phyloP scores from a whole-genome alignment of 2,797 vertebrate species.

The Pogonophryne albipinna region DNA sequence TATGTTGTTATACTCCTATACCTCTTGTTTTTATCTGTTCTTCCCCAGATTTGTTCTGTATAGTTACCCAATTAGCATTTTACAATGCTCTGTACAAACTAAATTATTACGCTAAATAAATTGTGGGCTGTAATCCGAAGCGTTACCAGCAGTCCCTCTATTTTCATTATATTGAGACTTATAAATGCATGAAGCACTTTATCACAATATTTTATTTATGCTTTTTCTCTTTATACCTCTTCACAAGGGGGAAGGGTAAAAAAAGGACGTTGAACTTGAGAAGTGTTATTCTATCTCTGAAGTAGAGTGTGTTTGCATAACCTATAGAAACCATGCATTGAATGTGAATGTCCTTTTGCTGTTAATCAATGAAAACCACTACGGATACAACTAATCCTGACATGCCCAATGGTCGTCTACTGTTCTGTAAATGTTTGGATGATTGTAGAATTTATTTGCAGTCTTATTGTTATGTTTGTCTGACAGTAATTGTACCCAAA shows the following conservation, averaged over 20 bases:
- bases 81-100: not conserved
- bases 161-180: conserved; percentile 6
- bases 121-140: conserved; percentile 20
- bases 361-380: conserved; percentile 24
- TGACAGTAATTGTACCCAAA: conserved; percentile 48
- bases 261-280: conserved; percentile 35
- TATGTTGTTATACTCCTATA: not conserved
- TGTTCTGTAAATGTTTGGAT: conserved; percentile 35
- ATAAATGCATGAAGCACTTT: conserved; percentile 54
- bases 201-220: conserved; percentile 20
- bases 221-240: not conserved
- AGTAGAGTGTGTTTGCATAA: conserved; percentile 49
- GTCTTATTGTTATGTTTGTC: conserved; percentile 54
- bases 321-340: conserved; percentile 44
- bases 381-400: conserved; percentile 42
- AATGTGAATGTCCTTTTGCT: conserved; percentile 42
- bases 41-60: not conserved
- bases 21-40: not conserved
- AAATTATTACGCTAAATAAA: not conserved
- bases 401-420: conserved; percentile 37
- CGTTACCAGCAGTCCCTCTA: not conserved
- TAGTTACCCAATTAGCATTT: not conserved
- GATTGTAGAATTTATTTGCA: conserved; percentile 24
- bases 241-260: conserved; percentile 3
- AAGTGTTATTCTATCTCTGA: conserved; percentile 3